These are phyloP conservation scores for Pavo muticus DNA, from an alignment of 2,113 vertebrate species.

Conservation along the genomic window DNA sequence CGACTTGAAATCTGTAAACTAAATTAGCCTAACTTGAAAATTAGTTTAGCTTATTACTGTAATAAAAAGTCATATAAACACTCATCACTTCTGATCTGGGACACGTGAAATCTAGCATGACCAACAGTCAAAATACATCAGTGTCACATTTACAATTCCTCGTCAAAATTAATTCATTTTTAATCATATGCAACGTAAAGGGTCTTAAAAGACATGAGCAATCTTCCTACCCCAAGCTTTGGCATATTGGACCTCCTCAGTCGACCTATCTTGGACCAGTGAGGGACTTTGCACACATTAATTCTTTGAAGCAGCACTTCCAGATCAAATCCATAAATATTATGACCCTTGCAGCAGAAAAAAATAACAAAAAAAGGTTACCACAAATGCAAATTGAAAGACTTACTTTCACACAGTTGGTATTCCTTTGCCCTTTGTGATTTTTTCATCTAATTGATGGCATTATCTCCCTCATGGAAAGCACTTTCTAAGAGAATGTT, in stretches of 20 bases:
- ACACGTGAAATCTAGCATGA: conserved; percentile 38
- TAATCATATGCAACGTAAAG: conserved; percentile 50
- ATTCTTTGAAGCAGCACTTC: conserved; percentile 97
- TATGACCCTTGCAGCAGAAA: conserved; percentile 89
- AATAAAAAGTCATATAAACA: conserved; percentile 60
- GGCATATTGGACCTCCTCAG: conserved; percentile 93
- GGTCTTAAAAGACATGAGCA: conserved; percentile 43
- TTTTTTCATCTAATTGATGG: conserved; percentile 80
- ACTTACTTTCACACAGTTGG: conserved; percentile 70
- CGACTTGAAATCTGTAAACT: conserved; percentile 61
- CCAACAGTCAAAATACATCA: conserved; percentile 61
- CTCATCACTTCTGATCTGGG: conserved; percentile 32
- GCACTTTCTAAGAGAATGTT: conserved; percentile 72
- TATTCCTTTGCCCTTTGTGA: conserved; percentile 75
- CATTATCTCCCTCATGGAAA: conserved; percentile 72
- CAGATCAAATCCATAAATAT: conserved; percentile 97
- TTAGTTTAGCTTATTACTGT: conserved; percentile 63
- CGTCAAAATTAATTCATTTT: conserved; percentile 53
- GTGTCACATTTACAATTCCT: conserved; percentile 22
- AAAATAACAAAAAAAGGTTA: conserved; percentile 74
- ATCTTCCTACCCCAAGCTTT: conserved; percentile 92
- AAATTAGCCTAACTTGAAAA: conserved; percentile 67
- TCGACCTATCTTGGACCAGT: conserved; percentile 98
- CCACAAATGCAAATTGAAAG: conserved; percentile 75
- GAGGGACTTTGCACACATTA: conserved; percentile 90